Base-by-base conservation (phyloP, 2,797 vertebrate genomes). In the Manis javanica region DNA sequence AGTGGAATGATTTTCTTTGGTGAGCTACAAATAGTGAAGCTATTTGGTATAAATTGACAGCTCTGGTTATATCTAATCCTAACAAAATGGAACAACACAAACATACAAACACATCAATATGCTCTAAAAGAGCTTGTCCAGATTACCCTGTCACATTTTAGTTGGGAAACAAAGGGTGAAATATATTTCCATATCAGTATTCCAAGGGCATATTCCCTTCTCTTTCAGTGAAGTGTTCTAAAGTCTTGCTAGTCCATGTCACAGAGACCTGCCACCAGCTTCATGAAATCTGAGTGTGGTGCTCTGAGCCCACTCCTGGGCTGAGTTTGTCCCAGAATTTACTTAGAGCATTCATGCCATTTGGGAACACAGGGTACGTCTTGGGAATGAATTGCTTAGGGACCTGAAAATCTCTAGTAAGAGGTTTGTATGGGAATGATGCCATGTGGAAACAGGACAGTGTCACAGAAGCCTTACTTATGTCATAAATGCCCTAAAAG, bases 41-140 rank as follows among this genome's bases (percentile, higher is more conserved):
- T 97, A 64, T 61, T 93, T 98, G 81, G 61, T 90, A 2, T 90
- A 59, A 89, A 97, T 97, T 95, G 94, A 34, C 64, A 81, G 53
- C 72, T 90, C n/a, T 87, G 72, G 87, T 53, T 82, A 74, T 64
- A 61, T 7, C 81, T 81, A 68, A 59, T 87, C 55, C 61, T 79
- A 86, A 85, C 79, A 85, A 42, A 87, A 66, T 61, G 26, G 59
- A 61, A 49, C 46, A 39, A 39, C 3, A 39, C 1, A 66, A 61
- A 34, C 8, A 51, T 18, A 51, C 31, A 66, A 15, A 82, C 68
- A 77, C 14, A 71, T 34, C n/a, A 51, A 46, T 24, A 42, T 59
- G 55, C 23, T 90, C 46, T 75, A 21, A 66, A 91, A 87, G n/a
- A 81, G 16, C 9, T 57, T 74, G 10, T 78, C 55, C 26, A 64